These are phyloP conservation scores for Semotilus atromaculatus DNA, from an alignment of 2,797 vertebrate species.

Conservation along the genomic window DNA sequence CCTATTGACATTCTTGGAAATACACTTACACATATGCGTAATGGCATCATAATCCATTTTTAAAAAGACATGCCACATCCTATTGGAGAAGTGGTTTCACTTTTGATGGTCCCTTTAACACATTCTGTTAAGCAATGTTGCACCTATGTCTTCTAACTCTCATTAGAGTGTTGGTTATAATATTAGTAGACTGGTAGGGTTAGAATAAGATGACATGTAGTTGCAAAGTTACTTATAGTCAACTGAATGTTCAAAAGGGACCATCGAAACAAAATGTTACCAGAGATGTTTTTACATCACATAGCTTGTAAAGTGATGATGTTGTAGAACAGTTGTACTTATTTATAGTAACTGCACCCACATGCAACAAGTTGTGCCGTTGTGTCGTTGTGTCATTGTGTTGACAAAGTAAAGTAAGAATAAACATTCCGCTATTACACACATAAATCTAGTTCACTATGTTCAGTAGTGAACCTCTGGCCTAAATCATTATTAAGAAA, in stretches of 20 bases:
- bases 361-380: conserved; percentile 2
- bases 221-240: too few relatives aligned
- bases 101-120: too few relatives aligned
- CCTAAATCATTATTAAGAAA: neutral
- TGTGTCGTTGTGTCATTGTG: conserved; percentile 44
- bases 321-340: conserved; percentile 38
- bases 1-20: conserved; percentile 73
- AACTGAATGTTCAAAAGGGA: too few relatives aligned
- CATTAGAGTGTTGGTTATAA: too few relatives aligned
- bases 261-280: too few relatives aligned
- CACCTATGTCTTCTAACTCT: too few relatives aligned
- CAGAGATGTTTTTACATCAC: neutral
- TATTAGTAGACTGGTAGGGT: too few relatives aligned
- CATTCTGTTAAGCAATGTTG: too few relatives aligned
- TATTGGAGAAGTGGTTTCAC: neutral
- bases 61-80: conserved; percentile 51
- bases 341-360: conserved; percentile 42
- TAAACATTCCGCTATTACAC: conserved; percentile 38
- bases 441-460: conserved; percentile 26
- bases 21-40: conserved; percentile 26
- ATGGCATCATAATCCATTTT: conserved; percentile 44
- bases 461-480: neutral
- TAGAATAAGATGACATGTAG: too few relatives aligned
- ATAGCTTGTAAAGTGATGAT: neutral
- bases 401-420: conserved; percentile 53